Base-by-base conservation (phyloP, 1,140 invertebrate species). In the Dendroctonus valens region DNA sequence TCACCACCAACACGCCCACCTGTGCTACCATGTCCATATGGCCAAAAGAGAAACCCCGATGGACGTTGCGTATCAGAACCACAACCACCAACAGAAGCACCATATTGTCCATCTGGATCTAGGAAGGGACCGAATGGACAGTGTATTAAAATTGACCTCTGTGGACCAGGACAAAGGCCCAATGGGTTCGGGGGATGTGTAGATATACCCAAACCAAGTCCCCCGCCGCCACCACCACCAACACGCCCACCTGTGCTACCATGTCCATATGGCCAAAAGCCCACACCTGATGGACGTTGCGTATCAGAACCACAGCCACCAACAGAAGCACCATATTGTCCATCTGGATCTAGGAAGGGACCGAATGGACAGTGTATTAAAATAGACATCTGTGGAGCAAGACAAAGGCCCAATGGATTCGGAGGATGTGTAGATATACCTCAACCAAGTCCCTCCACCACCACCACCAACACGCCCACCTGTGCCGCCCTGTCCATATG, bases 201-300 rank as follows among this genome's bases (percentile, higher is more conserved):
- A 46, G 7, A n/a, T 40, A 26, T 58, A 5, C 46, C 51, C 38
- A 15, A 49, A 42, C 55, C 55, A 15, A 26, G 11, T 54, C 52
- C 41, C 5, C 9, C 5, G 15, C 54, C 37, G n/a, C 52, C 14
- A 54, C 8, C 14, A 12, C n/a, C 44, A 59, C 37, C 54, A 3
- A 11, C 26, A 12, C 51, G 46, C 7, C 50, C 59, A 0, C 37
- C 39, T 41, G 41, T 9, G 8, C 37, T 42, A 54, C 39, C 57
- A 37, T 69, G 68, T 55, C 71, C 73, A 15, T 68, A 70, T 6
- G 68, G 60, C 15, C 51, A 52, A 50, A 48, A 44, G 9, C 44
- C n/a, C 46, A 46, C 50, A 57, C 64, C 68, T 5, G 63, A 71
- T 55, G 71, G 71, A 46, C 38, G 38, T 2, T 72, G 70, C 51